Evolutionary conservation across 2,113 vertebrate species (phyloP), one percentile per base, ranked within the genome.

Genomic region (Nycticebus coucang): DNA sequence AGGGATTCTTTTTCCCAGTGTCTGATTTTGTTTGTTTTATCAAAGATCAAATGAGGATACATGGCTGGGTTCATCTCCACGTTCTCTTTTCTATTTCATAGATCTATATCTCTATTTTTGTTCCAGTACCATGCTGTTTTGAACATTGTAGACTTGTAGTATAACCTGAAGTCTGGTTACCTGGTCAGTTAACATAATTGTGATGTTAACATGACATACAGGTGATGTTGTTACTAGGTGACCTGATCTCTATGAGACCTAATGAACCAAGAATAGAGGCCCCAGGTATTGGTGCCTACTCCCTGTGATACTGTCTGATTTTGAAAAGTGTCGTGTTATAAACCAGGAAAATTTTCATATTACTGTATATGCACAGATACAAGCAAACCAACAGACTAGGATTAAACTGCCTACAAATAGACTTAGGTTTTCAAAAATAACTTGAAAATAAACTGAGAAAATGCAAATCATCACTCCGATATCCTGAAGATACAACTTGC

Each of bases 381-480:
- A 84, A 95, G 28, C 19, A 88, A 88, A 91, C 18, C n/a, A 66
- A 74, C 21, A 83, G 45, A 86, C 50, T 92, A n/a, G 59, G 37
- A 92, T 95, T 90, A 81, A 92, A 96, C 77, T 78, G 15, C 19
- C 75, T 94, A 92, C 91, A 92, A 92, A 75, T 66, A 87, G 62
- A 66, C 7, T 35, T 91, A n/a, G 37, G 22, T 72, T 22, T 45
- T 92, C 55, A 88, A 92, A 95, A 62, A 85, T 72, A 59, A 92
- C 50, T 92, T 93, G 66, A 92, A 96, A 90, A 41, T 85, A 30
- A 93, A 68, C 80, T 83, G 57, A 68, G n/a, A 87, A 96, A 57
- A 91, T 80, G 78, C 21, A 86, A 53, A 64, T 18, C 41, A 81
- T 2, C 5, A 30, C 10, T 30, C n/a, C 14, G 22, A 22, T 35